Base-by-base conservation (phyloP, 1,140 invertebrate species). In the Chrysomallon squamiferum region DNA sequence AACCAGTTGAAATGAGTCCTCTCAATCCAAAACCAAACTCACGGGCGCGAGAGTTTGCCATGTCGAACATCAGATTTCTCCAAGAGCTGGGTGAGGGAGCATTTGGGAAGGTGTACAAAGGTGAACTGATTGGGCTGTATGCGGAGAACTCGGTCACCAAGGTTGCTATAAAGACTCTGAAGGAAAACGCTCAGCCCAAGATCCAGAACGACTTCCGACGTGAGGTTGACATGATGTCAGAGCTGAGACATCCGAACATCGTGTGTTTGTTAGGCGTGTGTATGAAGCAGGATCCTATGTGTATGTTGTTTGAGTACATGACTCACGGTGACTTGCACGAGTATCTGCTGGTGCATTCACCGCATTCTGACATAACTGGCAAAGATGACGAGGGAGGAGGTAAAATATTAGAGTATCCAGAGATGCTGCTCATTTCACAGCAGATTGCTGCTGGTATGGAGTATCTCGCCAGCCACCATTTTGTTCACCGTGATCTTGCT, bases 371-470 rank as follows among this genome's bases (percentile, higher is more conserved):
- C 59, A 80, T 87, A 25, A 77, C 81, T 3, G 64, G 63, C 27
- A 59, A 54, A 43, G 75, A 70, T 32, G 70, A 74, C 18, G 66
- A 71, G 25, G 71, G 65, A 9, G 69, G 62, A 22, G 68, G 62
- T 78, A 86, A 43, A 69, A 83, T 65, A 27, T 85, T 98, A 22
- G 92, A 92, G 30, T 92, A 93, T 69, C 85, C 90, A 35, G 93
- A 95, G 77, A 93, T 95, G 78, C 85, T 95, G 41, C 89, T 92
- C 73, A 95, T 97, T 68, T 91, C 95, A 7, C 88, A 92, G 62
- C 95, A 97, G 86, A 95, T 98, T 73, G 94, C 96, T 62, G 92
- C 95, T 59, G 93, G 94, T 0, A 98, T 99, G 96, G 96, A 98
- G 78, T 98, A 98, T 84, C 88, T 99, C 11, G 91, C 94, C 2